Conservation (phyloP, 2,113 vertebrate species). For the Panthera uncia region DNA sequence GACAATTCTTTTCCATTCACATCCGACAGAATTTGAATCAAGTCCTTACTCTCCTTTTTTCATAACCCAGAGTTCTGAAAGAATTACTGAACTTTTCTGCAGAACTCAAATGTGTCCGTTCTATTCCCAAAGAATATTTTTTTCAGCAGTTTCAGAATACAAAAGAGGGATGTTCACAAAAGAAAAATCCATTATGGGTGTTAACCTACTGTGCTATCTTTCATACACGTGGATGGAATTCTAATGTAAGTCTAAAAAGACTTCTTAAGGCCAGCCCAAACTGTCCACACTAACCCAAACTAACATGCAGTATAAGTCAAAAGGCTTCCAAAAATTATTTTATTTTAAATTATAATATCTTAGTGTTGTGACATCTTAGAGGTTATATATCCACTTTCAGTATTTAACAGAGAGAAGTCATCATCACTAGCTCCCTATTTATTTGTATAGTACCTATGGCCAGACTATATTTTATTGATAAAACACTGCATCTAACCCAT, state of each 20-base stretch:
- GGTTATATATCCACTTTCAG: neutral
- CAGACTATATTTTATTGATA: neutral
- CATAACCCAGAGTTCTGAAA: neutral
- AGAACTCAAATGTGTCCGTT: slow-evolving; percentile 26
- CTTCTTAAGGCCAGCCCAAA: neutral
- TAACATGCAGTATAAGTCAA: neutral
- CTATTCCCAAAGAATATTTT: neutral
- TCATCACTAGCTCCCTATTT: neutral
- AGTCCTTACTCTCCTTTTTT: neutral
- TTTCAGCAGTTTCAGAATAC: slow-evolving; percentile 26
- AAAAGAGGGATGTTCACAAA: neutral
- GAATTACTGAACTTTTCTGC: slow-evolving; percentile 17
- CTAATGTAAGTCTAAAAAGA: slow-evolving; percentile 35
- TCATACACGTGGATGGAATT: neutral
- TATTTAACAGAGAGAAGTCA: neutral
- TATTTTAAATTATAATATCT: slow-evolving; percentile 24
- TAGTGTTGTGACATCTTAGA: neutral
- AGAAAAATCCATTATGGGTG: neutral
- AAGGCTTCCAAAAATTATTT: neutral
- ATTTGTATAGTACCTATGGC: neutral
- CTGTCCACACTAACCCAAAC: neutral
- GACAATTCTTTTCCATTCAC: slow-evolving; percentile 36
- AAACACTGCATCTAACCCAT: neutral
- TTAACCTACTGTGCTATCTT: neutral
- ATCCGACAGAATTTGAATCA: slow-evolving; percentile 9